Evolutionary conservation across 1,140 invertebrate genomes (phyloP), one percentile per base, ranked within the genome.

Genomic region (Tetramorium simillimum): DNA sequence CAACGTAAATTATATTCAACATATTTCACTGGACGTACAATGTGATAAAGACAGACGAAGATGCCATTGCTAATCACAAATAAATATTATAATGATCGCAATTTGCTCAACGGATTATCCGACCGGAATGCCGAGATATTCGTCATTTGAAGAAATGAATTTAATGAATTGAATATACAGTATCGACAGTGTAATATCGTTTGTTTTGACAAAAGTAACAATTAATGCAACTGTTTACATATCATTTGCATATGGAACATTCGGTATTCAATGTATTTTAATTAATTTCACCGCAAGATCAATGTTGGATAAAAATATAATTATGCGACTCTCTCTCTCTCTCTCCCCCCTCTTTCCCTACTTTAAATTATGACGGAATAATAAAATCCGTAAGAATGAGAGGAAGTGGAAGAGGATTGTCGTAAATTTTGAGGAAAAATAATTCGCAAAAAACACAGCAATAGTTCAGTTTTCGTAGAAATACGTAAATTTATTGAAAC

Each of bases 401-500:
- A 72, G 49, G 78, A 82, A 33, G 9, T 16, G 24, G 53, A 82
- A 46, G n/a, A 53, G 62, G 62, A 80, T 78, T 9, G n/a, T 51
- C 33, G 28, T 51, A 53, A 69, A 51, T 51, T 82, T 10, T 51
- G 3, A 72, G 21, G 53, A 37, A 78, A 78, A 78, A 16, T 56
- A 24, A 37, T 10, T 18, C n/a, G 33, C 12, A 10, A 60, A 46
- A 70, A 51, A 70, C 18, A 72, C 28, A 46, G 10, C 2, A 24
- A 24, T 43, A 46, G n/a, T 60, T 53, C 28, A 40, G 43, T 87
- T 92, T 94, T 93, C 94, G 92, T 94, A 95, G 94, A 95, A 95
- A 95, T 94, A 94, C 93, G 93, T 94, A 90, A 88, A 90, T 95
- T 95, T 95, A 95, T 95, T 95, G 92, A 94, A 95, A 95, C 94